Evolutionary conservation across 2,113 vertebrate species (phyloP), one percentile per base, ranked within the genome.

Genomic region (Rhinogobius similis): DNA sequence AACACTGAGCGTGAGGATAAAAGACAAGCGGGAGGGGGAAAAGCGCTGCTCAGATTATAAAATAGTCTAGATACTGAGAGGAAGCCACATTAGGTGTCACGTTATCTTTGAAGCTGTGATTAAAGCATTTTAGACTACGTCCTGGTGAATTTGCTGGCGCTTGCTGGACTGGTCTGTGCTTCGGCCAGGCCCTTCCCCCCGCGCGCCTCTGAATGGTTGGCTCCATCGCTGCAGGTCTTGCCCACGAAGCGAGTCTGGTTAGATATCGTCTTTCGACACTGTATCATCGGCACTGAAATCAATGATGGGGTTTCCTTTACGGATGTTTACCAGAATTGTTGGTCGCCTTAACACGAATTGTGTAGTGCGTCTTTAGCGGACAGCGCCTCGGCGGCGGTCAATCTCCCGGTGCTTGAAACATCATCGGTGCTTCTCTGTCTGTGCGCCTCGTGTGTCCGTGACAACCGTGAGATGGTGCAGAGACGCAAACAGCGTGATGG

Each of bases 191-290:
- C 62, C 67, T 65, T 81, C 82, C 83, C 82, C 39, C 21, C 32
- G 44, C 1, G 46, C 44, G 38, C 9, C 41, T 16, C 2, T 4
- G 44, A 86, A 84, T 93, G 90, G 93, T 93, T 9, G 70, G 70
- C 73, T 81, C 92, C 86, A 32, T 74, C 55, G 82, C 81, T 79
- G 90, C 86, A 82, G 85, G 88, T 87, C 85, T 87, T 79, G 92
- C 58, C 77, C 36, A 14, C 32, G 32, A 36, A 36, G 9, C 32
- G 32, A 3, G 32, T 3, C 32, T 8, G 32, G 32, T 5, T 36
- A 8, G 32, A 36, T 36, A 10, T 24, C 10, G 23, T 4, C 43
- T 24, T 24, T 20, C 4, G 1, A 10, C 59, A 10, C n/a, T 67
- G 43, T 10, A n/a, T 11, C 10, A 12, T 16, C 52, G 13, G 66